These are phyloP conservation scores for Hoplostethus atlanticus DNA, from an alignment of 2,797 vertebrate species.

Conservation along the genomic window DNA sequence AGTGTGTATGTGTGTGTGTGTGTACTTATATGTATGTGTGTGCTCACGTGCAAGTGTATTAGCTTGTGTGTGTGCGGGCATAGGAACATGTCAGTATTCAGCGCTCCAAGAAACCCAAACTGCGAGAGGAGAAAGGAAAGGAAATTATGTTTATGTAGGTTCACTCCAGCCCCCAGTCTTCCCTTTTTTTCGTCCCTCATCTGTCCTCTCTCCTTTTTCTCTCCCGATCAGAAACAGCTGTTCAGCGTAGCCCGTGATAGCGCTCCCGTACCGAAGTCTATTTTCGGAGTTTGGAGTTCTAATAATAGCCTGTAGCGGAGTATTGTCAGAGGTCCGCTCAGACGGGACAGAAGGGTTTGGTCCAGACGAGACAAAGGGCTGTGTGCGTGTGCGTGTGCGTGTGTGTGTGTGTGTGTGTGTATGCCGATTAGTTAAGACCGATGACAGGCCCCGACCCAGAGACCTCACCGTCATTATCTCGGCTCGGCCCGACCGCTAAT, in stretches of 20 bases:
- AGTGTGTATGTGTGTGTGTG: background rate
- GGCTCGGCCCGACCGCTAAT: constrained; percentile 55
- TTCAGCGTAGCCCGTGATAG: constrained; percentile 36
- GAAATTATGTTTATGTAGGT: constrained; percentile 35
- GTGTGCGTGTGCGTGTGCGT: background rate
- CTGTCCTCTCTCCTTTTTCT: constrained; percentile 33
- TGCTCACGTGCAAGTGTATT: too few species aligned
- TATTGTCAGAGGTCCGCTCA: constrained; percentile 19
- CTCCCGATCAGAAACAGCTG: constrained; percentile 74
- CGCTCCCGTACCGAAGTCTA: constrained; percentile 49
- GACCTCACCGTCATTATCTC: constrained; percentile 63
- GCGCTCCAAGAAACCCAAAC: constrained; percentile 24
- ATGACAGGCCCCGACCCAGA: constrained; percentile 55
- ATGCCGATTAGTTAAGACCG: constrained; percentile 42
- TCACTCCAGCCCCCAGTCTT: constrained; percentile 9
- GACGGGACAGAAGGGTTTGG: background rate
- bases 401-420: constrained; percentile 20
- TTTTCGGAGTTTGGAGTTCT: constrained; percentile 52
- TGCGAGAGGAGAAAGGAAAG: constrained; percentile 1
- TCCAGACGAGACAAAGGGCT: background rate
- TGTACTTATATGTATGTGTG: constrained; percentile 6
- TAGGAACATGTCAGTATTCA: constrained; percentile 9
- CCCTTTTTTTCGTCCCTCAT: constrained; percentile 34
- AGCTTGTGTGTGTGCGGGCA: constrained; percentile 3
- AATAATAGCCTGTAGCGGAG: constrained; percentile 62